Percentiles rank a stretch among this genome's conserved stretches.
Evolutionary conservation across 2,888 invertebrate genomes (phyloP).

Genomic region (Stenolophus ochropezus): DNA sequence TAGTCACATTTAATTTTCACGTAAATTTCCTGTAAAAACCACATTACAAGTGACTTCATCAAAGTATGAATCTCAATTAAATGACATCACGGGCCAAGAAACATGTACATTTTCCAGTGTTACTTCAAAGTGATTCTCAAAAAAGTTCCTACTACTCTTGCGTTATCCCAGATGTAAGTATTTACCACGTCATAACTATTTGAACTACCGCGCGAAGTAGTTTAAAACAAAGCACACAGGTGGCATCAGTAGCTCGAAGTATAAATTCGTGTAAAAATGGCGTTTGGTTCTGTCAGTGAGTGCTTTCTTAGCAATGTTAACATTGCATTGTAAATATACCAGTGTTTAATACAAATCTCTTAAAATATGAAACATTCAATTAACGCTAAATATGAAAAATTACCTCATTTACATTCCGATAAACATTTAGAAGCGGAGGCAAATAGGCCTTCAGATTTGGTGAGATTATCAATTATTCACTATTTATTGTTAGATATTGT

Average conservation of each 20-base stretch:
- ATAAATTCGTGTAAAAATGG: constrained; percentile 56
- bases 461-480: constrained; percentile 62
- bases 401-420: constrained; percentile 69
- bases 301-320: constrained; percentile 28
- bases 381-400: constrained; percentile 71
- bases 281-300: constrained; percentile 41
- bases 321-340: constrained; percentile 54
- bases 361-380: constrained; percentile 70
- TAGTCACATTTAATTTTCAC: neutral
- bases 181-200: constrained; percentile 3
- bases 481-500: constrained; percentile 3
- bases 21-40: neutral
- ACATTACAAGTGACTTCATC: neutral
- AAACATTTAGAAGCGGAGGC: constrained; percentile 67
- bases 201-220: constrained; percentile 18
- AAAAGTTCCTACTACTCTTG: constrained; percentile 1
- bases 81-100: constrained; percentile 28
- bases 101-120: neutral
- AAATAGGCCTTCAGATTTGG: constrained; percentile 65
- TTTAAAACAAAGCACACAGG: constrained; percentile 42
- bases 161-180: constrained; percentile 32
- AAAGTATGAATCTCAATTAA: neutral
- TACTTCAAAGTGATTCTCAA: neutral
- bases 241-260: constrained; percentile 33
- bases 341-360: constrained; percentile 49